Evolutionary conservation across 30 jellyfish, hydroid and myxozoan species (phyloP), one percentile per base, ranked within the genome.

Genomic region (Pelagia noctiluca): DNA sequence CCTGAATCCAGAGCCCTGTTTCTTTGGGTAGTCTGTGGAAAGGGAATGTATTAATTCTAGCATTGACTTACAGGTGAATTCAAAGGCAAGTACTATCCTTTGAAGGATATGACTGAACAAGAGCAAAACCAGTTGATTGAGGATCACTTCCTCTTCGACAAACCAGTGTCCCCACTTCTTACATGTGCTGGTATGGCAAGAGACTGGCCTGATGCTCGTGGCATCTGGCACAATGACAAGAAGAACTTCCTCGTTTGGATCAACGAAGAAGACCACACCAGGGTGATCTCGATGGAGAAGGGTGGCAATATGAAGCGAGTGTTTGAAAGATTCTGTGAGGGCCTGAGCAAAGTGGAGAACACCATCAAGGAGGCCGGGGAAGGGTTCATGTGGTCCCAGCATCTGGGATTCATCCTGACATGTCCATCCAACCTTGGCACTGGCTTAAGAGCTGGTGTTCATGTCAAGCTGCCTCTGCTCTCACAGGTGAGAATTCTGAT

Each of bases 171-270:
- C 0, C 96, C 96, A 0, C 52, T 88, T 77, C 84, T 88, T 1
- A 88, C 93, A 5, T 88, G 87, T 11, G 89, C 96, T 37, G 96
- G 96, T 0, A 88, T 88, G 96, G 96, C 96, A 35, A 88, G 96
- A 23, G 95, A 73, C 53, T 88, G 96, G 96, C 96, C 96, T 22
- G 96, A 88, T 80, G 96, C 87, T 11, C 88, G 96, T 21, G 96
- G 96, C n/a, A 88, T 88, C 70, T 88, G 88, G 88, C 96, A 88
- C 84, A 88, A 88, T 46, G 67, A 88, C 53, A 71, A 88, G 64
- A 88, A 88, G 93, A 88, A 88, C 64, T 83, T 83, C 70, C 71
- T 83, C 35, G 82, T 83, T 37, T 83, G 94, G 94, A 38, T 83
- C 54, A 83, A 83, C 50, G 86, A 74, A 35, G 86, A 74, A 80